These are phyloP conservation scores for Clanis bilineata DNA, from an alignment of 2,888 invertebrate genomes.

Conservation along the genomic window DNA sequence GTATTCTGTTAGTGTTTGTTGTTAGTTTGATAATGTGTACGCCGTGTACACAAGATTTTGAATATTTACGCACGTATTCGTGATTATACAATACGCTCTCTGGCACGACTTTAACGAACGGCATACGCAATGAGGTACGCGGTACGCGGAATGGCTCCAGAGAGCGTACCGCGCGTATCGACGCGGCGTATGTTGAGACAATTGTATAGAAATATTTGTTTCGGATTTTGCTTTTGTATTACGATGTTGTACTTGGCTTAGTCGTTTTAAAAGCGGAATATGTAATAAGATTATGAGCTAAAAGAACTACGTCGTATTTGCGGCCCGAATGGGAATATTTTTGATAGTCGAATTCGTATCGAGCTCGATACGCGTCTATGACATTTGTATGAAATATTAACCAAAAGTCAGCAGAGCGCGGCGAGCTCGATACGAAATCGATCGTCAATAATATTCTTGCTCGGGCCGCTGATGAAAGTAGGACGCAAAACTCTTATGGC, in stretches of 20 bases:
- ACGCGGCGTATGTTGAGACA: background rate
- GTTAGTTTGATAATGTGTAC: slow-evolving; percentile 24
- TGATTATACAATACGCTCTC: slow-evolving; percentile 1
- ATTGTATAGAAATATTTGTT: background rate
- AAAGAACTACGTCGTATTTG: no score
- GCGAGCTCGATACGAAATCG: no score
- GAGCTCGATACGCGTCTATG: no score
- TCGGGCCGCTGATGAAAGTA: no score
- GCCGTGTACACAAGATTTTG: background rate
- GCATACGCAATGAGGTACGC: slow-evolving; percentile 2
- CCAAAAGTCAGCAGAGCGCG: no score
- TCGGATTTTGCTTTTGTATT: background rate
- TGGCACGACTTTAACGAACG: background rate
- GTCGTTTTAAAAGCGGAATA: background rate
- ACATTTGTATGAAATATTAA: no score
- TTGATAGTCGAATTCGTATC: no score
- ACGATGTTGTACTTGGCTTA: background rate
- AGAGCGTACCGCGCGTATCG: background rate
- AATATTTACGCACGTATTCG: slow-evolving; percentile 10
- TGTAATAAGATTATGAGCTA: no score
- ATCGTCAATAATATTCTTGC: no score
- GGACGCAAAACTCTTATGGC: no score
- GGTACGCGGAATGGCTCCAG: background rate
- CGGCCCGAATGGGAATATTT: no score
- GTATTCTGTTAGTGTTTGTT: slow-evolving; percentile 24